phyloP scores from a whole-genome alignment of 2,113 vertebrate genomes.

The Struthidea cinerea region DNA sequence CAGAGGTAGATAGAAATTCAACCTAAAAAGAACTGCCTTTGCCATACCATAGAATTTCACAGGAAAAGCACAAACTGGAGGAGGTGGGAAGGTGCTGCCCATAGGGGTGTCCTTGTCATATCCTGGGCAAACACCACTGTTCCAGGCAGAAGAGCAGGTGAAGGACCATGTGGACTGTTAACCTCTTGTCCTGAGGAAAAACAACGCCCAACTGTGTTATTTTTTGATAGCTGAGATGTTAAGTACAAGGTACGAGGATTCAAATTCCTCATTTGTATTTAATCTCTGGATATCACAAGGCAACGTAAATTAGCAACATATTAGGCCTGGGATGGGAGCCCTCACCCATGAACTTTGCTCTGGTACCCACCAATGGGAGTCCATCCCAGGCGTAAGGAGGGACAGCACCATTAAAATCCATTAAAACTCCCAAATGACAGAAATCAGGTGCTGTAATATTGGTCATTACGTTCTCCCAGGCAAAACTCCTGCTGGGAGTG shows the following conservation, averaged over 20 bases:
- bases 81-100: background rate
- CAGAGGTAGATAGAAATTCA: background rate
- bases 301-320: background rate
- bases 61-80: background rate
- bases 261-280: background rate
- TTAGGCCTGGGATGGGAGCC: background rate
- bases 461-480: background rate
- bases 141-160: background rate
- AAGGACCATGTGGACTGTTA: background rate
- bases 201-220: background rate
- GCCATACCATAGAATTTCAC: background rate
- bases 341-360: background rate
- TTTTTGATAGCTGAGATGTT: background rate
- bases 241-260: background rate
- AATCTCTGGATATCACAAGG: background rate
- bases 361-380: background rate
- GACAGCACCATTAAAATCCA: background rate
- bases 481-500: background rate
- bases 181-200: background rate
- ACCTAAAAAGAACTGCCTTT: background rate
- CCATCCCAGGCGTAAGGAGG: background rate
- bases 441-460: background rate
- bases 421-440: background rate
- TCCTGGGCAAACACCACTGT: background rate
- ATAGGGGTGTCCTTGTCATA: background rate